phyloP scores from a whole-genome alignment of 2,888 invertebrate species.

The Caradrina clavipalpis region DNA sequence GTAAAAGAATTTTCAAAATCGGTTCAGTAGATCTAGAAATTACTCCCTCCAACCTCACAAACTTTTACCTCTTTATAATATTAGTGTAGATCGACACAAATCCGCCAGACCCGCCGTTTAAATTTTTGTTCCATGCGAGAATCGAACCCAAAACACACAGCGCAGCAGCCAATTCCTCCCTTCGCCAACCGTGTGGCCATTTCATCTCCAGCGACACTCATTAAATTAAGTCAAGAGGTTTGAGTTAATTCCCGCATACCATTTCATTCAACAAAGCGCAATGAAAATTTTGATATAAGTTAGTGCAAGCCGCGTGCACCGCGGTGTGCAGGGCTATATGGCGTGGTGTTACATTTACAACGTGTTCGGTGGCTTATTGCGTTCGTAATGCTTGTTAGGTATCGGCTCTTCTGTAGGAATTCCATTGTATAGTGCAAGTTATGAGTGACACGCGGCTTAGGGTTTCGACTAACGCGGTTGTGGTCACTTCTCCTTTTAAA shows the following conservation, averaged over 20 bases:
- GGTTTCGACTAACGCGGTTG: background rate
- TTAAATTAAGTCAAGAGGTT: background rate
- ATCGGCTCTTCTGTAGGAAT: slow-evolving; percentile 69
- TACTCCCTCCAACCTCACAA: too few relatives aligned
- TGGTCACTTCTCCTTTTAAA: too few relatives aligned
- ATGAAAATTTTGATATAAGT: slow-evolving; percentile 37
- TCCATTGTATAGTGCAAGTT: slow-evolving; percentile 62
- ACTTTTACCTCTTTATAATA: too few relatives aligned
- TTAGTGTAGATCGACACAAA: too few relatives aligned
- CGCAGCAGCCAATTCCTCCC: too few relatives aligned
- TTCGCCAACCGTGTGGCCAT: too few relatives aligned
- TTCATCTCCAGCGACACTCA: too few relatives aligned
- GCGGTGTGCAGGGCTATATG: slow-evolving; percentile 47
- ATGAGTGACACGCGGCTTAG: slow-evolving; percentile 7
- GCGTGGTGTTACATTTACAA: slow-evolving; percentile 63
- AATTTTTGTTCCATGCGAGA: too few relatives aligned
- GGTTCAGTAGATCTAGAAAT: too few relatives aligned
- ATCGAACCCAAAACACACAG: too few relatives aligned
- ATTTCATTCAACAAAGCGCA: slow-evolving; percentile 18
- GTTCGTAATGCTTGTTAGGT: slow-evolving; percentile 83
- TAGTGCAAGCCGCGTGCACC: slow-evolving; percentile 15
- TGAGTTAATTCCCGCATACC: background rate
- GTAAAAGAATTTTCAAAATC: too few relatives aligned
- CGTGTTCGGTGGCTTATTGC: slow-evolving; percentile 79
- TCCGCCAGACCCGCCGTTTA: too few relatives aligned